phyloP scores from a whole-genome alignment of 2,797 vertebrate genomes.

The Lemur catta region DNA sequence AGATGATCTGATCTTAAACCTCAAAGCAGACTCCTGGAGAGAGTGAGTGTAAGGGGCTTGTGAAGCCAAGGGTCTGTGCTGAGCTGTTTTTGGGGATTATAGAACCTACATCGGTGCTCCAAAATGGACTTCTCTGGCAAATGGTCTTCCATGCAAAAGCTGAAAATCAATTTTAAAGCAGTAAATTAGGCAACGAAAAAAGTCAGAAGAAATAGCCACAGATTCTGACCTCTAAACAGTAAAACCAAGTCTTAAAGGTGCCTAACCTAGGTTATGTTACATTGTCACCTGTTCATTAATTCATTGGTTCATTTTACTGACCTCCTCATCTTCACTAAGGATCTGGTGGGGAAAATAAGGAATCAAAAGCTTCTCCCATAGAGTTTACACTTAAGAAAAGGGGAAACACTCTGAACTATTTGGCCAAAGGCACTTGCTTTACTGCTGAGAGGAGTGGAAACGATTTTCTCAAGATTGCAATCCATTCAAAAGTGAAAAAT shows the following conservation, averaged over 20 bases:
- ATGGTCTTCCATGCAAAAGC: neutral
- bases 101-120: neutral
- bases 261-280: neutral
- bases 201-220: neutral
- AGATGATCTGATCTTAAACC: neutral
- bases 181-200: neutral
- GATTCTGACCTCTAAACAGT: neutral
- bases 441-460: neutral
- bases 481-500: neutral
- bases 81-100: neutral
- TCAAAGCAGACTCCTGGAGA: neutral
- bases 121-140: neutral
- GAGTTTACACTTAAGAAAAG: neutral
- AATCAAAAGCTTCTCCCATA: rapidly evolving
- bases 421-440: neutral
- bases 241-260: neutral
- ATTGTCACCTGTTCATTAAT: neutral
- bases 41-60: rapidly evolving
- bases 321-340: neutral
- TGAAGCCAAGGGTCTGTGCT: neutral
- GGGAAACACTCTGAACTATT: neutral
- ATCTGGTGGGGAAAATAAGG: neutral
- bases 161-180: neutral
- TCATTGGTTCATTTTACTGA: neutral
- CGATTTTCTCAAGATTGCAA: neutral